Conservation (phyloP, 2,113 vertebrate genomes). For the Cettia cetti region DNA sequence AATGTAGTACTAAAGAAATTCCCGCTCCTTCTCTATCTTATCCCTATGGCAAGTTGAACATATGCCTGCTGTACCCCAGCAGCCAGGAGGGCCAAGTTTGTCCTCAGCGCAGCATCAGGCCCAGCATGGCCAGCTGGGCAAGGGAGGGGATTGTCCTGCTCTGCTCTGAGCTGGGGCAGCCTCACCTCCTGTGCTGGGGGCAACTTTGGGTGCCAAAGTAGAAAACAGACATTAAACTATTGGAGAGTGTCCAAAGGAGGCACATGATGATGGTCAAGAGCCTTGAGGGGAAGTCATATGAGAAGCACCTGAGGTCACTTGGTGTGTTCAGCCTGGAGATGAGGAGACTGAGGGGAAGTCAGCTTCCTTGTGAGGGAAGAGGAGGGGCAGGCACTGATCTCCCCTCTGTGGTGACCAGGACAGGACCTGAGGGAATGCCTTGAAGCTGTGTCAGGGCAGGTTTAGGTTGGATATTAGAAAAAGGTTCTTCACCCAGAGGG, state of each 20-base stretch:
- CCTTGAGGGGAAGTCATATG: accelerated
- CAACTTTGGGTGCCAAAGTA: accelerated
- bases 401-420: background rate
- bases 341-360: background rate
- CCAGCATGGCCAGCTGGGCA: accelerated
- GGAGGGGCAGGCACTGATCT: background rate
- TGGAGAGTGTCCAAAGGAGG: background rate
- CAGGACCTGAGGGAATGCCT: accelerated
- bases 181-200: background rate
- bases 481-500: background rate
- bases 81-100: background rate
- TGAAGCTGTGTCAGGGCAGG: background rate
- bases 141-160: background rate
- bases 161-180: background rate
- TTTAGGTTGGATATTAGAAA: background rate
- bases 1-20: background rate
- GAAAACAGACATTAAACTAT: accelerated
- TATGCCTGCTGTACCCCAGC: background rate
- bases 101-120: background rate
- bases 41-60: background rate
- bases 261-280: accelerated
- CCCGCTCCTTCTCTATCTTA: background rate
- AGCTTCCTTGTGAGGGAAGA: background rate
- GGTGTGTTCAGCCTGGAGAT: background rate
- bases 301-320: background rate